Evolutionary conservation across 2,888 invertebrate genomes (phyloP).

Genomic region (Watsonalla cultraria): DNA sequence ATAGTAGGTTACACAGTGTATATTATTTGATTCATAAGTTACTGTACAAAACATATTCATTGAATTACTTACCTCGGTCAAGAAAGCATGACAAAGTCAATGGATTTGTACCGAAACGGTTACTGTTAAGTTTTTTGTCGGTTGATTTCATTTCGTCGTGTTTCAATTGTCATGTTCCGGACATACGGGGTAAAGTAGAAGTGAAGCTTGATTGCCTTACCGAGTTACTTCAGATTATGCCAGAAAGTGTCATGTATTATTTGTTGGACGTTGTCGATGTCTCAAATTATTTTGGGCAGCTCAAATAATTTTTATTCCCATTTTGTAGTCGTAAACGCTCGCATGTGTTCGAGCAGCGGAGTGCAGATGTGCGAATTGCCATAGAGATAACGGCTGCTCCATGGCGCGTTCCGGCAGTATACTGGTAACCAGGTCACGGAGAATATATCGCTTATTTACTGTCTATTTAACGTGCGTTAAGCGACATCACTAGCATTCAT

Average conservation of each 20-base stretch:
- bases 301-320: slow-evolving; percentile 4
- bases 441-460: slow-evolving; percentile 26
- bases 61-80: slow-evolving; percentile 33
- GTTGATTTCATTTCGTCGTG: slow-evolving; percentile 15
- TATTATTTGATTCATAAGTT: not conserved
- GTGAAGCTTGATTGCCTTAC: not conserved
- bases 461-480: slow-evolving; percentile 32
- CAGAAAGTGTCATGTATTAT: not conserved
- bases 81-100: slow-evolving; percentile 35
- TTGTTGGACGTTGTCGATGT: not conserved
- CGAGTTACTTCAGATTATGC: not conserved
- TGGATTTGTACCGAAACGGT: slow-evolving; percentile 20
- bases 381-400: slow-evolving; percentile 39
- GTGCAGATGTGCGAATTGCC: slow-evolving; percentile 20
- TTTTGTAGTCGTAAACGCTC: slow-evolving; percentile 1
- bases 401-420: slow-evolving; percentile 19
- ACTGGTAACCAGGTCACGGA: slow-evolving; percentile 51
- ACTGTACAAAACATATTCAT: not conserved
- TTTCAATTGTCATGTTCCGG: slow-evolving; percentile 15
- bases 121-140: slow-evolving; percentile 23
- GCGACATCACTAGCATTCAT: slow-evolving; percentile 46
- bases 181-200: slow-evolving; percentile 4
- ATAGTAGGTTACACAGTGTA: too few relatives aligned
- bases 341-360: slow-evolving; percentile 1
- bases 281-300: not conserved